A percentile compares a stretch with the other conserved stretches of the same genome.
These are phyloP conservation scores for Arctia plantaginis DNA, from an alignment of 2,888 invertebrate genomes.

Conservation along the genomic window DNA sequence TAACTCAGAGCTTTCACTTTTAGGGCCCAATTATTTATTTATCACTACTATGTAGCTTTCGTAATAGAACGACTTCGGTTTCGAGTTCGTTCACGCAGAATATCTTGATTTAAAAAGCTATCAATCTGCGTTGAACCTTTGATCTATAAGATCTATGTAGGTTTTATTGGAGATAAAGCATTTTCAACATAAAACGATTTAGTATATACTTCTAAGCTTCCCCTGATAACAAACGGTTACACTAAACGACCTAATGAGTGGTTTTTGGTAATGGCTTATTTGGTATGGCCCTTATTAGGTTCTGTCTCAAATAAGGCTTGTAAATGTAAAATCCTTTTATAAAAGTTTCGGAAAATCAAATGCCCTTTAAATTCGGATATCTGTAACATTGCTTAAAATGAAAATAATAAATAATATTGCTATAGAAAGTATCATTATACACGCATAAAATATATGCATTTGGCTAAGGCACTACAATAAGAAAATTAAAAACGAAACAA, in stretches of 20 bases:
- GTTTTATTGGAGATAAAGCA: no score
- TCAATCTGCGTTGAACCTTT: conserved; percentile 9
- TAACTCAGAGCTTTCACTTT: conserved; percentile 77
- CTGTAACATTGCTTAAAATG: not conserved
- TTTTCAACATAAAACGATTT: not conserved
- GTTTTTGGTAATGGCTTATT: no score
- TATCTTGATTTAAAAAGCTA: conserved; percentile 10
- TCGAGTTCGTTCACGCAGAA: conserved; percentile 34
- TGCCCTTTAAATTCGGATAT: not conserved
- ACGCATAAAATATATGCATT: not conserved
- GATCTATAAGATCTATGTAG: not conserved
- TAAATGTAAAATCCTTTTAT: no score
- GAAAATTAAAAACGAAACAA: not conserved
- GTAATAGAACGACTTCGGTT: conserved; percentile 37
- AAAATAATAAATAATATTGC: not conserved
- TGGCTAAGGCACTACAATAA: not conserved
- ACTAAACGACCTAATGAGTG: not conserved
- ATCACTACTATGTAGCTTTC: conserved; percentile 49
- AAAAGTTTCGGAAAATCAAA: no score
- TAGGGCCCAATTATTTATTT: conserved; percentile 65
- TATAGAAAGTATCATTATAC: not conserved
- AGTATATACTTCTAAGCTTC: not conserved
- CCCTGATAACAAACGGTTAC: not conserved
- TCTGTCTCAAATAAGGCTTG: no score
- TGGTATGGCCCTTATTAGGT: no score